A percentile compares a stretch with the other conserved stretches of the same genome.
These are phyloP conservation scores for Mormyrus proboscirostris DNA, from an alignment of 2,797 vertebrate species.

Conservation along the genomic window DNA sequence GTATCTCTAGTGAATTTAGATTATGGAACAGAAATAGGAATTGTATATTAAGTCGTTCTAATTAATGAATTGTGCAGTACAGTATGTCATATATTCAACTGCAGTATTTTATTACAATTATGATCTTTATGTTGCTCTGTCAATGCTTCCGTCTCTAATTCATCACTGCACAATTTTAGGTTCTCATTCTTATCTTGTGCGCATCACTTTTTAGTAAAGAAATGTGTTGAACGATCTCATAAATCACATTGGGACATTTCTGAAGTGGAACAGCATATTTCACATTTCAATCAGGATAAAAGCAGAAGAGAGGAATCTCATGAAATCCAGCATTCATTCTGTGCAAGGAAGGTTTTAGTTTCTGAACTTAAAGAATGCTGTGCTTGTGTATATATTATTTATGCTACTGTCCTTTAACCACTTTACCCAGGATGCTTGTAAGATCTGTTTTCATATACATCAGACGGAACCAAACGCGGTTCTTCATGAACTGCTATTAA, in stretches of 20 bases:
- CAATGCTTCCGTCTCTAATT: slow-evolving; percentile 13
- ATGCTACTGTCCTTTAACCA: slow-evolving; percentile 33
- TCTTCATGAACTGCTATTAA: not conserved
- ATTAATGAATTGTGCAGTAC: slow-evolving; percentile 37
- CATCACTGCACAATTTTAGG: slow-evolving; percentile 12
- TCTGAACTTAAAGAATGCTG: slow-evolving; percentile 21
- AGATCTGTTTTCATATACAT: slow-evolving; percentile 12
- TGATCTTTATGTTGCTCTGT: slow-evolving; percentile 18
- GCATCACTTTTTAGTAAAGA: slow-evolving; percentile 11
- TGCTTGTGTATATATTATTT: slow-evolving; percentile 25
- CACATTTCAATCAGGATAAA: slow-evolving; percentile 21
- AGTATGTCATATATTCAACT: slow-evolving; percentile 38
- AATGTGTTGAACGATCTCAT: not conserved
- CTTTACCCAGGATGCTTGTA: slow-evolving; percentile 18
- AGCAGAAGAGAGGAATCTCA: not conserved
- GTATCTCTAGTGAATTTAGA: slow-evolving; percentile 70
- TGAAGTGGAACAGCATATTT: slow-evolving; percentile 20
- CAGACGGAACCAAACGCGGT: not conserved
- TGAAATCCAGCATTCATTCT: not conserved
- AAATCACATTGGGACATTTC: not conserved
- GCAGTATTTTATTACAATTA: slow-evolving; percentile 45
- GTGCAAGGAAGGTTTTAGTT: slow-evolving; percentile 8
- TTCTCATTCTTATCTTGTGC: slow-evolving; percentile 23
- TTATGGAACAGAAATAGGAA: slow-evolving; percentile 42
- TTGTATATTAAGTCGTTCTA: slow-evolving; percentile 25